Evolutionary conservation across 2,888 invertebrate genomes (phyloP).

Genomic region (Acrobasis repandana): DNA sequence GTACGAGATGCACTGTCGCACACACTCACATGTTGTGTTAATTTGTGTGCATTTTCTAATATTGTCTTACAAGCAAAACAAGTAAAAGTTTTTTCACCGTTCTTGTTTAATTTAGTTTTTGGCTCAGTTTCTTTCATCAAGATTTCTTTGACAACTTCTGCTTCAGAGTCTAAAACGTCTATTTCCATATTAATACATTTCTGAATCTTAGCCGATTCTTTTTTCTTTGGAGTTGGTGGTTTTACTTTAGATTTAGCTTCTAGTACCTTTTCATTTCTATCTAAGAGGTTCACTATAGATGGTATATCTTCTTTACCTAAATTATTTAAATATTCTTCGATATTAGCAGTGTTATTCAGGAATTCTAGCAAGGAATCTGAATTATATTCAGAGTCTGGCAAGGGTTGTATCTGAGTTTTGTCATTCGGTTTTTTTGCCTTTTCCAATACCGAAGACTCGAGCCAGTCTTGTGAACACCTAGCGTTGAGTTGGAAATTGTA

Average conservation of each 20-base stretch:
- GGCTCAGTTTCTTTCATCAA: conserved; percentile 57
- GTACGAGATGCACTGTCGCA: conserved; percentile 66
- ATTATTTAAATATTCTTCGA: conserved; percentile 71
- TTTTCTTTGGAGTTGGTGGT: conserved; percentile 62
- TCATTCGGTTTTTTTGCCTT: conserved; percentile 58
- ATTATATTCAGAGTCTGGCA: conserved; percentile 76
- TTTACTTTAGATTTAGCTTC: conserved; percentile 47
- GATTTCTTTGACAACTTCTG: conserved; percentile 65
- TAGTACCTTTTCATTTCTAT: conserved; percentile 58
- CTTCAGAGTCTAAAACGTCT: conserved; percentile 69
- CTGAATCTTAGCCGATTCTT: conserved; percentile 40
- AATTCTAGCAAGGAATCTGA: conserved; percentile 76
- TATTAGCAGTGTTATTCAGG: conserved; percentile 73
- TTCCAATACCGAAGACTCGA: conserved; percentile 62
- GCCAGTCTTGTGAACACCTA: conserved; percentile 73
- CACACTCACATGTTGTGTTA: conserved; percentile 64
- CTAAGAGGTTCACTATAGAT: conserved; percentile 70
- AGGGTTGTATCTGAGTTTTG: conserved; percentile 66
- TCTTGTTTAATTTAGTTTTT: conserved; percentile 41
- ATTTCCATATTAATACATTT: conserved; percentile 62
- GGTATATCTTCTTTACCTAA: conserved; percentile 76
- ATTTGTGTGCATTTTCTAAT: conserved; percentile 56
- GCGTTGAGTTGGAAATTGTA: conserved; percentile 75
- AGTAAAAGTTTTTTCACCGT: conserved; percentile 42
- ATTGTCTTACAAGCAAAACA: conserved; percentile 70